Evolutionary conservation across 2,888 invertebrate genomes (phyloP), one percentile per base, ranked within the genome.

Genomic region (Dasysyrphus albostriatus): DNA sequence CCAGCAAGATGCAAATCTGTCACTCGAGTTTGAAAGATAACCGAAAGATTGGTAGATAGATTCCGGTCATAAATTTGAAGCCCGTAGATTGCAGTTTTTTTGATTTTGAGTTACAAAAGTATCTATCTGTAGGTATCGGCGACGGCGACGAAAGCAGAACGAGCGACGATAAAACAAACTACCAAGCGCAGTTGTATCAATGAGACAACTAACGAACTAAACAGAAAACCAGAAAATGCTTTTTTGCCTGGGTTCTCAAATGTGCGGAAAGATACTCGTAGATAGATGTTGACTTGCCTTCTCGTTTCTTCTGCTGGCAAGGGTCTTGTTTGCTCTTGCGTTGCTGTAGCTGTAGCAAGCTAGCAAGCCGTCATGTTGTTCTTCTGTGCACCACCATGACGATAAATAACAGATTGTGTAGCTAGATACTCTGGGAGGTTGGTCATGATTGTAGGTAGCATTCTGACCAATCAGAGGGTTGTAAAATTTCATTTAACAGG

Each of bases 121-220:
- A 65, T 65, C 47, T 49, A 47, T 67, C 47, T 34, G 34, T 37
- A 51, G 24, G 69, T 69, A 54, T 69, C 44, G 72, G 44, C 87
- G 83, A 83, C 87, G 78, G 78, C 83, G 78, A 79, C 83, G 83
- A 75, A 87, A 87, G 39, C 82, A 82, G 51, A 74, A 77, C 77
- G 70, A 87, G 87, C 83, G 85, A 82, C 83, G 87, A 83, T 87
- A 75, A 75, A 87, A 81, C 82, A 87, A 82, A 87, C 82, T 61
- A 83, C 87, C 83, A 83, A 83, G 63, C 87, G 87, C 83, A 87
- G 87, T 87, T 87, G 87, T 87, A 87, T 83, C 87, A 78, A 87
- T 87, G 83, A 79, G 83, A 87, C 87, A 87, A 87, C 87, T 87
- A 87, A 87, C 87, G 78, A 87, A 87, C 87, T 87, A 79, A 87